Conservation (phyloP, 1,140 invertebrate genomes). For the Teleopsis dalmanni region DNA sequence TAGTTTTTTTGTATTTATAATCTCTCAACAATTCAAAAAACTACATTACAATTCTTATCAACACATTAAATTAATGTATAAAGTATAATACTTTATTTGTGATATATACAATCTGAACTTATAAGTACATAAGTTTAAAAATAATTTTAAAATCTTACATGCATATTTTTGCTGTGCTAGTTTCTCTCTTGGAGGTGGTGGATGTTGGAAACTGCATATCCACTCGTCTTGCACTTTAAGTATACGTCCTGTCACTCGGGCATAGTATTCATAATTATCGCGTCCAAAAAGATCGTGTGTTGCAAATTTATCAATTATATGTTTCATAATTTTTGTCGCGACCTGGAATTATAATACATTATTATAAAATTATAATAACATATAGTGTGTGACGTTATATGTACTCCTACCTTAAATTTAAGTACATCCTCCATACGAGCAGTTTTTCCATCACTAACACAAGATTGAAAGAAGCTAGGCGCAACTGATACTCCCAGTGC, state of each 20-base stretch:
- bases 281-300: conserved; percentile 89
- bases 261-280: conserved; percentile 96
- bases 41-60: not conserved
- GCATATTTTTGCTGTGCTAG: conserved; percentile 51
- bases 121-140: no score
- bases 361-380: not conserved
- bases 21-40: no score
- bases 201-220: conserved; percentile 89
- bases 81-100: no score
- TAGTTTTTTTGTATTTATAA: no score
- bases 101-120: no score
- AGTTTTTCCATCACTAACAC: conserved; percentile 86
- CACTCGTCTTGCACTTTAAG: conserved; percentile 88
- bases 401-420: conserved; percentile 71
- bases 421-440: conserved; percentile 92
- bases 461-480: conserved; percentile 96
- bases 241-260: conserved; percentile 85
- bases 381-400: not conserved
- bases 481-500: conserved; percentile 91
- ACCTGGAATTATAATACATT: conserved; percentile 51
- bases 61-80: not conserved
- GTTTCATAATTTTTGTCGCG: conserved; percentile 89
- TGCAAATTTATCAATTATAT: conserved; percentile 94
- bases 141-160: no score
- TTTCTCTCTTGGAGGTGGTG: conserved; percentile 61